phyloP scores from a whole-genome alignment of 2,888 invertebrate genomes.

The Junonia oenone region DNA sequence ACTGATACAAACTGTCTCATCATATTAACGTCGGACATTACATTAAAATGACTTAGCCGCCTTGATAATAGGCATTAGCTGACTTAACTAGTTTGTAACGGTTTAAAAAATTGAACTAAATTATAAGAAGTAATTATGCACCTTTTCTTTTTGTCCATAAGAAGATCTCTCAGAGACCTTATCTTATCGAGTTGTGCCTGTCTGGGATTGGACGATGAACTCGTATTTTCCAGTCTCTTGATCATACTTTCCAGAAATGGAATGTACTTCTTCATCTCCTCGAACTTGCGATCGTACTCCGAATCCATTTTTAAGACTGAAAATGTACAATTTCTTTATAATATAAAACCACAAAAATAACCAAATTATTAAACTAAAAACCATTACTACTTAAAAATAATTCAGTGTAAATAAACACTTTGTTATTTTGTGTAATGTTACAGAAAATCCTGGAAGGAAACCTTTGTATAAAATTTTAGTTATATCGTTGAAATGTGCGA shows the following conservation, averaged over 20 bases:
- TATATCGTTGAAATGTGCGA: too few relatives aligned
- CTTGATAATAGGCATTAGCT: too few relatives aligned
- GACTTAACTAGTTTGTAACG: not conserved
- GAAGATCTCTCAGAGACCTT: conserved; percentile 80
- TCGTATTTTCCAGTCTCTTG: conserved; percentile 77
- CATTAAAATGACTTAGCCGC: too few relatives aligned
- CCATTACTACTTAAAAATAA: too few relatives aligned
- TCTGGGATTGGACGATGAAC: conserved; percentile 65
- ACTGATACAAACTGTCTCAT: too few relatives aligned
- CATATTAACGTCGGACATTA: too few relatives aligned
- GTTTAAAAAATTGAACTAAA: too few relatives aligned
- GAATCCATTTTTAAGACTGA: conserved; percentile 57
- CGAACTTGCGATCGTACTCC: conserved; percentile 81
- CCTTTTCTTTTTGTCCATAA: conserved; percentile 83
- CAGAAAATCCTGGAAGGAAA: too few relatives aligned
- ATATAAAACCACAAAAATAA: not conserved
- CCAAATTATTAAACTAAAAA: too few relatives aligned
- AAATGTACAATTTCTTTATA: conserved; percentile 22
- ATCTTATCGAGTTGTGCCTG: conserved; percentile 83
- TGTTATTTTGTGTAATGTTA: too few relatives aligned
- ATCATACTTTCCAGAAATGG: conserved; percentile 87
- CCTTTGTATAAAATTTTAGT: too few relatives aligned
- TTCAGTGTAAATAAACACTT: too few relatives aligned
- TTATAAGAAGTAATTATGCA: conserved; percentile 14
- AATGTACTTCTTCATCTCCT: conserved; percentile 84